These are phyloP conservation scores for Tolypeutes matacus DNA, from an alignment of 2,797 vertebrate genomes.

Conservation along the genomic window DNA sequence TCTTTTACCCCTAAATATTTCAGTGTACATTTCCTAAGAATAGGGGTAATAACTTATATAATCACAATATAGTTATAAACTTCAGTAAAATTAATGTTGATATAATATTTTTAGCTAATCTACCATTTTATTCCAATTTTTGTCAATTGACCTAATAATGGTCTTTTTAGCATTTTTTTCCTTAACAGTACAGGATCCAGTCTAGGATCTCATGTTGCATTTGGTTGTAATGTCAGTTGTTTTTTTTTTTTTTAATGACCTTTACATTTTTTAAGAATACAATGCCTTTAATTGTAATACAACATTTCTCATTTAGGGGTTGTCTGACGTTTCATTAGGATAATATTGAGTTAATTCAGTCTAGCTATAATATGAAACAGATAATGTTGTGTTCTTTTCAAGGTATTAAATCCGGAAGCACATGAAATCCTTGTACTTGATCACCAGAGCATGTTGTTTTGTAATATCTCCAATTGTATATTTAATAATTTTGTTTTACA, in stretches of 20 bases:
- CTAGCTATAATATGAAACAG: fast-evolving
- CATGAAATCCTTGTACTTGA: fast-evolving
- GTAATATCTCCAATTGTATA: no score
- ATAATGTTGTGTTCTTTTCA: background rate
- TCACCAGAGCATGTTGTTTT: background rate
- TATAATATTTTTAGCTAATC: background rate
- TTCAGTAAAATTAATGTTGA: background rate
- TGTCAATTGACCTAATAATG: background rate
- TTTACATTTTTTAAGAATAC: background rate
- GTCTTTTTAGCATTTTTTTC: background rate
- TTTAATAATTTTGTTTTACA: background rate
- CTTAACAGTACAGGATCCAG: background rate
- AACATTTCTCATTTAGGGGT: background rate
- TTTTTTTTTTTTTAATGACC: background rate
- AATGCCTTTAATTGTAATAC: background rate
- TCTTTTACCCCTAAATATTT: background rate
- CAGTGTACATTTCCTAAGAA: background rate
- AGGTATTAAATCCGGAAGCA: fast-evolving
- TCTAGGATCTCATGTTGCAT: background rate
- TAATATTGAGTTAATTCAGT: background rate
- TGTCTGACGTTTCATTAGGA: background rate
- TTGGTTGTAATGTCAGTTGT: background rate
- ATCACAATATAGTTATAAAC: background rate
- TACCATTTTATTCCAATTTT: background rate
- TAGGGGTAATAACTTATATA: background rate